Evolutionary conservation across 2,888 invertebrate genomes (phyloP).

Genomic region (Cylloceria caligata): DNA sequence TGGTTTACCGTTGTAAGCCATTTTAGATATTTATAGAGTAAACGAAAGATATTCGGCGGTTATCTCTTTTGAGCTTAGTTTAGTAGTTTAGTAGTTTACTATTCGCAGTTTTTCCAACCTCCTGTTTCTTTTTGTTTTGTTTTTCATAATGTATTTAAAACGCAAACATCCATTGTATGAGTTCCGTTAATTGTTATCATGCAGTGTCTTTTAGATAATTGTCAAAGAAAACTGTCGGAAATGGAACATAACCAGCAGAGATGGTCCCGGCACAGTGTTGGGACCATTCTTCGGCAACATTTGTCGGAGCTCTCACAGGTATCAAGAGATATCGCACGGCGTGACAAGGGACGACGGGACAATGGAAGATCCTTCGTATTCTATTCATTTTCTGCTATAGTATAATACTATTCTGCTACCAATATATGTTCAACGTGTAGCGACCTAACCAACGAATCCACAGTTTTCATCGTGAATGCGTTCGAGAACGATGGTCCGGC

Average conservation of each 20-base stretch:
- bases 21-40: too few species aligned
- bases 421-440: constrained; percentile 40
- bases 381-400: constrained; percentile 53
- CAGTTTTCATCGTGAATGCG: constrained; percentile 68
- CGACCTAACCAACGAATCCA: constrained; percentile 27
- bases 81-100: too few species aligned
- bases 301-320: constrained; percentile 66
- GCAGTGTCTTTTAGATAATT: too few species aligned
- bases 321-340: constrained; percentile 69
- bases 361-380: constrained; percentile 73
- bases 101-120: too few species aligned
- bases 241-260: not conserved
- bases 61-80: too few species aligned
- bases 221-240: not conserved
- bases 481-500: constrained; percentile 41
- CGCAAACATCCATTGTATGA: too few species aligned
- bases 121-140: too few species aligned
- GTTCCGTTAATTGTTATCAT: too few species aligned
- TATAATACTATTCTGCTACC: constrained; percentile 21
- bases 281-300: constrained; percentile 74
- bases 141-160: too few species aligned
- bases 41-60: too few species aligned
- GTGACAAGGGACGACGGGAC: constrained; percentile 77
- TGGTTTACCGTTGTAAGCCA: too few species aligned
- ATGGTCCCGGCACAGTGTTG: not conserved